phyloP scores from a whole-genome alignment of 2,797 vertebrate genomes.

The Steatocranus sp. region DNA sequence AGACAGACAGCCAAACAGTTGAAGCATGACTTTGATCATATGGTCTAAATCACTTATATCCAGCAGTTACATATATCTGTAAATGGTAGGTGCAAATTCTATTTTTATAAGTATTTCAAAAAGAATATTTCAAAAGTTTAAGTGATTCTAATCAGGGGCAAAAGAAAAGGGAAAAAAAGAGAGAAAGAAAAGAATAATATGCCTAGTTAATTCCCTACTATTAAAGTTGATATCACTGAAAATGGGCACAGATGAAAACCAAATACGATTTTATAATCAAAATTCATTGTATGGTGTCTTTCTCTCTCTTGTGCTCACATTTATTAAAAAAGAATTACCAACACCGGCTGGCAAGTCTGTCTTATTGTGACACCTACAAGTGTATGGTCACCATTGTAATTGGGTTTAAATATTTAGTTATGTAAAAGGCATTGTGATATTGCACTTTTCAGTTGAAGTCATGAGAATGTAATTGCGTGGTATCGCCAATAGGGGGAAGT shows the following conservation, averaged over 20 bases:
- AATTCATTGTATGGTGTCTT: background rate
- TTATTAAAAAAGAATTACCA: background rate
- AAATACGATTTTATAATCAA: background rate
- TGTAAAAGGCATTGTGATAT: background rate
- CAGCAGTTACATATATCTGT: background rate
- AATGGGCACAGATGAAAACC: background rate
- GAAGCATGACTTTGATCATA: background rate
- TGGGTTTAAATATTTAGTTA: background rate
- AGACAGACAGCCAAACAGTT: background rate
- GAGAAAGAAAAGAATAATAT: background rate
- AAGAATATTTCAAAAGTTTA: background rate
- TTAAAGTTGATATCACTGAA: background rate
- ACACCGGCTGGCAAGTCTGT: background rate
- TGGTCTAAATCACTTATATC: background rate
- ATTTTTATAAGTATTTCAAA: background rate
- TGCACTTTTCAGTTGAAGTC: background rate
- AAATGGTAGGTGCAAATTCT: background rate
- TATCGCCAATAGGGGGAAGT: background rate
- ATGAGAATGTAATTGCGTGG: background rate
- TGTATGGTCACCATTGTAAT: background rate
- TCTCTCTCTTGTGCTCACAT: background rate
- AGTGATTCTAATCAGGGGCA: background rate
- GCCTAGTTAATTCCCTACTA: background rate
- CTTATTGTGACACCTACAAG: background rate
- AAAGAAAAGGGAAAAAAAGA: background rate